A percentile compares a stretch with the other conserved stretches of the same genome.
Conservation (phyloP, 2,888 invertebrate genomes). For the Cremastinae sp. region DNA sequence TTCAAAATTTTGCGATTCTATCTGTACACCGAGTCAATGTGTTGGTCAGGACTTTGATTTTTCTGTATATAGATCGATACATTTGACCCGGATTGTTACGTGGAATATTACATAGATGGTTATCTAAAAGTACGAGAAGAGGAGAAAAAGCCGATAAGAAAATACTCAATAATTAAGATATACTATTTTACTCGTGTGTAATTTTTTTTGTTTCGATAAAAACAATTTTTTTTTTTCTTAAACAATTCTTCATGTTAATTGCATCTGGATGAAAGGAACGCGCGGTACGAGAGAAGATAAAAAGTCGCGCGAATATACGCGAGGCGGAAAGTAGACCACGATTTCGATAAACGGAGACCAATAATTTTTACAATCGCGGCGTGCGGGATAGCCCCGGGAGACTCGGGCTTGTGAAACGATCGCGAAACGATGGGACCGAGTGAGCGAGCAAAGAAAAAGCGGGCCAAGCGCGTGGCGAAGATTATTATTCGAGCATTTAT, state of each 20-base stretch:
- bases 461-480: constrained; percentile 48
- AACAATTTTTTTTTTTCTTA: constrained; percentile 8
- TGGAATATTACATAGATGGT: constrained; percentile 40
- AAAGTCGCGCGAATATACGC: constrained; percentile 1
- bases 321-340: constrained; percentile 54
- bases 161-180: neutral
- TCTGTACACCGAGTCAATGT: too few relatives aligned
- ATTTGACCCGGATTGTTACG: too few relatives aligned
- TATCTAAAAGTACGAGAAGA: constrained; percentile 6
- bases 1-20: too few relatives aligned
- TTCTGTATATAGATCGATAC: neutral
- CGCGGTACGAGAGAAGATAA: neutral
- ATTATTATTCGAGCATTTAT: constrained; percentile 24
- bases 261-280: constrained; percentile 6
- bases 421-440: constrained; percentile 12
- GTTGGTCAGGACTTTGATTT: neutral
- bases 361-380: constrained; percentile 11
- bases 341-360: constrained; percentile 36
- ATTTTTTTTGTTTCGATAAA: constrained; percentile 7
- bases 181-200: neutral
- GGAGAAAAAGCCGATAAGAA: constrained; percentile 33
- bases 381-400: too few relatives aligned
- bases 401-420: constrained; percentile 40
- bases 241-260: neutral
- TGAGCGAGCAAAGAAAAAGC: constrained; percentile 27